Evolutionary conservation across 2,113 vertebrate species (phyloP), one percentile per base, ranked within the genome.

Genomic region (Petromus typicus): DNA sequence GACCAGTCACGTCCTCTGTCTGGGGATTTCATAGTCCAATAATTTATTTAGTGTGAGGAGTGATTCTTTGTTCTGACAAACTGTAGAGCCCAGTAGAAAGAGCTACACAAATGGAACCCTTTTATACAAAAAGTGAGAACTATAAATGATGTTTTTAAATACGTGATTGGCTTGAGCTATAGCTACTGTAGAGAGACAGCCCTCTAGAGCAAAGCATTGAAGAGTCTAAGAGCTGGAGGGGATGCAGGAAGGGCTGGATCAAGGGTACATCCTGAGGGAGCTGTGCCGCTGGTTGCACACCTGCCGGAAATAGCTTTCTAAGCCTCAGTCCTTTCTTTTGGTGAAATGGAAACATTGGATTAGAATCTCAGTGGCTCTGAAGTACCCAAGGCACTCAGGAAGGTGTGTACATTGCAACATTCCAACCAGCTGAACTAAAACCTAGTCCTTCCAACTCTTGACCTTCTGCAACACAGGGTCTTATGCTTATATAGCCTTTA

Each of bases 181-280:
- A 73, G 37, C 27, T 90, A 7, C 69, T 40, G 45, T 37, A 37
- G 66, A 83, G n/a, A 59, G 56, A 84, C 32, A 37, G 34, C 11
- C 3, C 51, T 64, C 48, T 86, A 54, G 81, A 25, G 23, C 34
- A 73, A 59, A 48, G 66, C 79, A 56, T 3, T 17, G 16, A 84
- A 73, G 78, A 78, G 25, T 76, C 90, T 66, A 86, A 84, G 69
- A 48, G 67, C 76, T 48, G 20, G 25, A 43, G 1, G n/a, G 76
- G 45, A 30, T 84, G 10, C 57, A 96, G 71, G 88, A 91, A 91
- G 27, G 48, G 71, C 30, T 85, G 57, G 71, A 89, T 96, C 84
- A 89, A 93, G 79, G 79, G 27, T 30, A 79, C 71, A 17, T 66
- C 63, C n/a, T 51, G 34, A 87, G 75, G 54, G 37, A 51, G 8